phyloP scores from a whole-genome alignment of 1,140 invertebrate genomes.

The Mizuhopecten yessoensis region DNA sequence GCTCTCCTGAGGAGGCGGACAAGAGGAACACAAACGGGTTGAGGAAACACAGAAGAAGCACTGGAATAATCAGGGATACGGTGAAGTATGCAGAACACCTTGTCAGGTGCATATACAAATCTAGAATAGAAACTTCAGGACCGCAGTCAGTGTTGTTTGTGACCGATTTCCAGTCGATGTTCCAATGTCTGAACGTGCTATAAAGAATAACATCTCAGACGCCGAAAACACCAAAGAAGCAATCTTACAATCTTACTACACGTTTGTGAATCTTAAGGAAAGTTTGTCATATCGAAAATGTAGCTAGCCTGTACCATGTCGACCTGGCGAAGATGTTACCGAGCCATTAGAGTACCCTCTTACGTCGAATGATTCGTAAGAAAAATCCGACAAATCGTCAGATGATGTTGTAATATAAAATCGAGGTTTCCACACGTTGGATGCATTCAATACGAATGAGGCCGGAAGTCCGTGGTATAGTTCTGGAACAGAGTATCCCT shows the following conservation, averaged over 20 bases:
- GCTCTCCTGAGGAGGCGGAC: slow-evolving; percentile 86
- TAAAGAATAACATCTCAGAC: slow-evolving; percentile 40
- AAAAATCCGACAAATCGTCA: no score
- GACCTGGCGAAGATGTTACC: slow-evolving; percentile 23
- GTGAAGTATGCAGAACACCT: slow-evolving; percentile 80
- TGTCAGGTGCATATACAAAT: slow-evolving; percentile 26
- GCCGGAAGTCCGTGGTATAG: slow-evolving; percentile 47
- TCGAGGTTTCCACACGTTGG: no score
- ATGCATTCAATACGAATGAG: not conserved
- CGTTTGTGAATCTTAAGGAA: slow-evolving; percentile 56
- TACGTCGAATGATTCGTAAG: no score
- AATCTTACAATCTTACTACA: slow-evolving; percentile 49
- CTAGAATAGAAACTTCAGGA: not conserved
- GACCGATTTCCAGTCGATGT: not conserved
- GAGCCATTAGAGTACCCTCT: no score
- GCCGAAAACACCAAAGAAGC: slow-evolving; percentile 22
- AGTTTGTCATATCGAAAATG: slow-evolving; percentile 50
- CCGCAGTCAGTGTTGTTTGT: slow-evolving; percentile 36
- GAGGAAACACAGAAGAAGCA: slow-evolving; percentile 85
- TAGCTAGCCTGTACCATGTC: slow-evolving; percentile 51
- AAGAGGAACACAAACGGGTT: slow-evolving; percentile 86
- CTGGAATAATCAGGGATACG: slow-evolving; percentile 86
- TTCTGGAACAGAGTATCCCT: slow-evolving; percentile 39
- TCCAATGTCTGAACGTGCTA: slow-evolving; percentile 33
- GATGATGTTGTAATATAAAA: no score